Base-by-base conservation (phyloP, 2,113 vertebrate species). In the Varanus salvator region DNA sequence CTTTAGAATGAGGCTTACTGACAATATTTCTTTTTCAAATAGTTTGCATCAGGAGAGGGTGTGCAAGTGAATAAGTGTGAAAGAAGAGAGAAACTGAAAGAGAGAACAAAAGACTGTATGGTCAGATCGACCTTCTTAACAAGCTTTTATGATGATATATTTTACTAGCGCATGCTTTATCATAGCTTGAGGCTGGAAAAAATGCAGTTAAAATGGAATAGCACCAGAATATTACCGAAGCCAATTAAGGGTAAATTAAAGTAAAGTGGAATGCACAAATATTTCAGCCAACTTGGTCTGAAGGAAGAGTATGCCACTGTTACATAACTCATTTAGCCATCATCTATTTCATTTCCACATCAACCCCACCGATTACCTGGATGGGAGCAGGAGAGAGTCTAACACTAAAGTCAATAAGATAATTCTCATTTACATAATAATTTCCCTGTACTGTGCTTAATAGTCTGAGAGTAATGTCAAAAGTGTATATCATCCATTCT, bases 211-310 rank as follows among this genome's bases (percentile, higher is more conserved):
- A 95, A 96, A 92, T 93, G 92, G 87, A 95, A 54, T 78, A 83
- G 92, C 76, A 93, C 57, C 92, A 91, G 85, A 2, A 91, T 94
- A 93, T 80, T 91, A 95, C 94, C 96, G 94, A 93, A 92, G 91
- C 91, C 93, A 95, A 96, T 95, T 96, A 97, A 95, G 88, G 92
- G 81, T 72, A 89, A 95, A 97, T 95, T 94, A 95, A 95, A 95
- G 93, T 95, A 90, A 94, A 95, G 90, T 91, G 92, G 93, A 94
- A 93, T 89, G 93, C 69, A 82, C 69, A 94, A 92, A 90, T 88
- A 95, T 93, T 95, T 93, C 25, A 27, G 80, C 91, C 85, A 92
- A 64, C 72, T 81, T 82, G 80, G 92, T 93, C 72, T 81, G 87
- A 90, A 80, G 60, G 54, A 27, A 93, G 90, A 84, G 84, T 87